phyloP scores from a whole-genome alignment of 2,113 vertebrate genomes.

The Parotia lawesii region DNA sequence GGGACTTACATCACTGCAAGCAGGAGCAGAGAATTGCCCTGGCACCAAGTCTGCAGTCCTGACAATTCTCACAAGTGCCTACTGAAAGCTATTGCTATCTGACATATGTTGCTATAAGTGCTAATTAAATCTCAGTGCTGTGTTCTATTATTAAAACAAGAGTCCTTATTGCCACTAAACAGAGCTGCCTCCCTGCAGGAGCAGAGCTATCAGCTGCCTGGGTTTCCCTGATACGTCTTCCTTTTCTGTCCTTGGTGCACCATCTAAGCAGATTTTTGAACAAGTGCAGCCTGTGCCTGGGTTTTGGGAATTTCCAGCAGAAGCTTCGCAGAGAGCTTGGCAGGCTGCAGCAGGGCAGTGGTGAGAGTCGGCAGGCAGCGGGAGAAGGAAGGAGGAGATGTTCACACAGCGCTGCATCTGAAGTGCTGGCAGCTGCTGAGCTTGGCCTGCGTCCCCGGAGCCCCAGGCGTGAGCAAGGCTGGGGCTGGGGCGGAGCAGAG shows the following conservation, averaged over 20 bases:
- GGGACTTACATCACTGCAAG: background rate
- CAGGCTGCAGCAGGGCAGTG: background rate
- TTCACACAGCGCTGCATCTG: background rate
- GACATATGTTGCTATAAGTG: slow-evolving; percentile 42
- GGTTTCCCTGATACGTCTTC: slow-evolving; percentile 23
- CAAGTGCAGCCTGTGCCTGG: accelerated
- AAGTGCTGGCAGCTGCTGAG: background rate
- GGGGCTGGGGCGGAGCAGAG: background rate
- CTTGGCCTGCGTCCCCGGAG: background rate
- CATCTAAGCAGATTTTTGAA: background rate
- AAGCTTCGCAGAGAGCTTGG: background rate
- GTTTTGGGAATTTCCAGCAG: background rate
- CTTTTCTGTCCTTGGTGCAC: slow-evolving; percentile 1
- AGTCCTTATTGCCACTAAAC: slow-evolving; percentile 13
- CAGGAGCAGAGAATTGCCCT: background rate
- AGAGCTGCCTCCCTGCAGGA: background rate
- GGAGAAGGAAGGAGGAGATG: background rate
- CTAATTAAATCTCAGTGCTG: slow-evolving; percentile 41
- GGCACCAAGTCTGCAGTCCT: background rate
- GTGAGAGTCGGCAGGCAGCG: accelerated
- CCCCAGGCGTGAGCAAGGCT: background rate
- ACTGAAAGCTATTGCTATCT: slow-evolving; percentile 15
- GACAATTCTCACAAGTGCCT: background rate
- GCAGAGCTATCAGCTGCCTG: slow-evolving; percentile 7
- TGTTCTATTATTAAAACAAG: slow-evolving; percentile 54